Evolutionary conservation across 2,797 vertebrate species (phyloP).

Genomic region (Rhinichthys osculus): DNA sequence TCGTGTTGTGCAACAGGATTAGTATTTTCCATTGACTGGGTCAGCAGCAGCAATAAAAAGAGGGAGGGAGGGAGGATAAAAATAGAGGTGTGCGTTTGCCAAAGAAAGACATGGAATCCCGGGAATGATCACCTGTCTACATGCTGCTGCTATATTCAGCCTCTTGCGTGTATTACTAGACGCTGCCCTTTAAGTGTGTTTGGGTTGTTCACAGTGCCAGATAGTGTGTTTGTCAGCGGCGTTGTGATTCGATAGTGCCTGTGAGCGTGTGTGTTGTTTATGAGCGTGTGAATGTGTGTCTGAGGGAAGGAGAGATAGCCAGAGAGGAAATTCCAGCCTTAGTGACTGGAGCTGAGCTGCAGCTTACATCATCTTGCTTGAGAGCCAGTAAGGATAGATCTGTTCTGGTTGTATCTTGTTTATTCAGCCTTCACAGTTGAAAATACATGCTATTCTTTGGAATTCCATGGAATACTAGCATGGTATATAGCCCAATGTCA

Average conservation of each 20-base stretch:
- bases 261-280: slow-evolving; percentile 3
- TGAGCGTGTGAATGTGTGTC: slow-evolving; percentile 22
- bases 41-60: slow-evolving; percentile 42
- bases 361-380: slow-evolving; percentile 57
- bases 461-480: neutral
- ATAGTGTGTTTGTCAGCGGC: slow-evolving; percentile 9
- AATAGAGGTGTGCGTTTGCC: slow-evolving; percentile 58
- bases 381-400: slow-evolving; percentile 42
- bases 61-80: slow-evolving; percentile 46
- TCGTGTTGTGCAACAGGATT: slow-evolving; percentile 59
- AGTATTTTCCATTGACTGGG: slow-evolving; percentile 58
- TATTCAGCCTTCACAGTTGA: neutral
- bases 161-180: slow-evolving; percentile 4
- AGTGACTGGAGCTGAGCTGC: slow-evolving; percentile 46
- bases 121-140: slow-evolving; percentile 27
- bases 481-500: neutral
- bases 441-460: neutral
- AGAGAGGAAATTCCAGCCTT: slow-evolving; percentile 50
- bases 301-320: slow-evolving; percentile 28
- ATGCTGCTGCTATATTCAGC: slow-evolving; percentile 32
- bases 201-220: slow-evolving; percentile 10
- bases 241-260: slow-evolving; percentile 7
- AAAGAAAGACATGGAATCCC: slow-evolving; percentile 49
- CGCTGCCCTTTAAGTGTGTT: slow-evolving; percentile 13
- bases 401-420: neutral